Conservation (phyloP, 2,888 invertebrate genomes). For the Rhogogaster chlorosoma region DNA sequence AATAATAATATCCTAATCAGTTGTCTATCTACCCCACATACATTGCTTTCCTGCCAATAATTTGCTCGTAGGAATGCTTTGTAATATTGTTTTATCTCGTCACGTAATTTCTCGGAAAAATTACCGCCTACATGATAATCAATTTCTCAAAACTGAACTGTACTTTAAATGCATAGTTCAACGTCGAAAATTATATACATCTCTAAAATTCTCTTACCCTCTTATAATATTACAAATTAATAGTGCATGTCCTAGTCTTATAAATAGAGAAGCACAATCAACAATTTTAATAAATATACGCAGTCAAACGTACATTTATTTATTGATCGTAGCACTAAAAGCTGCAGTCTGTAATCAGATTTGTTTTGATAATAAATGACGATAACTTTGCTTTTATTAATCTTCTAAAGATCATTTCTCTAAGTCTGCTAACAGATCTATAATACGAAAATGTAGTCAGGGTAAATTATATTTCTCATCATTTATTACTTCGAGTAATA, state of each 20-base stretch:
- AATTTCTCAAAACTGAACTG: neutral
- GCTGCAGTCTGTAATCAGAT: neutral
- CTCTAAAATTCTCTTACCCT: neutral
- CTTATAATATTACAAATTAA: neutral
- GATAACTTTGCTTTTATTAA: neutral
- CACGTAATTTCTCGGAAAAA: neutral
- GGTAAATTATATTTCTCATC: neutral
- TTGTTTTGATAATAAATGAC: neutral
- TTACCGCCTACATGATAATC: neutral
- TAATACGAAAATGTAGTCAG: neutral
- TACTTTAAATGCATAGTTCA: neutral
- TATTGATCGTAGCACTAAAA: neutral
- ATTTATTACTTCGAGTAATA: neutral
- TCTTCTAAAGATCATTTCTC: neutral
- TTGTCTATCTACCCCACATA: neutral
- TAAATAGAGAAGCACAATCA: no score
- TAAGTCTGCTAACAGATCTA: neutral
- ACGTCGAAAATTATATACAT: neutral
- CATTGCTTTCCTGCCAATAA: slow-evolving; percentile 40
- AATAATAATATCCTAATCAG: neutral
- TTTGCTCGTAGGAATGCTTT: slow-evolving; percentile 24
- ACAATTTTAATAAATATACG: neutral
- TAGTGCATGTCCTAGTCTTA: no score
- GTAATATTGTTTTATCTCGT: neutral
- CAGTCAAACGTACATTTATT: neutral